phyloP scores from a whole-genome alignment of 2,797 vertebrate species.

The Myotis findleyi region DNA sequence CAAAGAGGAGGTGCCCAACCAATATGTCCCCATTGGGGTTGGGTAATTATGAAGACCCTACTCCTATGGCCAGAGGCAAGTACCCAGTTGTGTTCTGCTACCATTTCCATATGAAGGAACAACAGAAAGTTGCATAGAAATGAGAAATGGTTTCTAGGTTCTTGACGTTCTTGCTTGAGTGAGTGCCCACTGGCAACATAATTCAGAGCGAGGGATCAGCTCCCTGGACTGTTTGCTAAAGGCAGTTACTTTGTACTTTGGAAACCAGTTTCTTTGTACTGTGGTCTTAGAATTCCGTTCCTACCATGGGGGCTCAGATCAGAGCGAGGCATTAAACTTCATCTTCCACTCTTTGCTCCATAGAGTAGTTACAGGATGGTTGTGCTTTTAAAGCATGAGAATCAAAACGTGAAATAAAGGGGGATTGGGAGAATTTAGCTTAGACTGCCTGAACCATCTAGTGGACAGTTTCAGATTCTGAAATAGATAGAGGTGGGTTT shows the following conservation, averaged over 20 bases:
- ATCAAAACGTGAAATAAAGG: background rate
- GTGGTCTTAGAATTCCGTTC: background rate
- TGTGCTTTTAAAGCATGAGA: background rate
- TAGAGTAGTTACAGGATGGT: background rate
- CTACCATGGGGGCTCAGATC: background rate
- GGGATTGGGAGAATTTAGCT: background rate
- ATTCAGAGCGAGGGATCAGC: background rate
- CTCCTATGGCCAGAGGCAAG: background rate
- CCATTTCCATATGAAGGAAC: background rate
- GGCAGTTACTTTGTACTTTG: background rate
- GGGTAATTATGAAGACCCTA: background rate
- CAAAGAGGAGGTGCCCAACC: background rate
- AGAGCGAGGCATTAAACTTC: background rate
- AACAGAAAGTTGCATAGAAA: background rate
- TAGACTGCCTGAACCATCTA: background rate
- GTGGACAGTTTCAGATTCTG: slow-evolving; percentile 33
- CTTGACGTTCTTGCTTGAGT: background rate
- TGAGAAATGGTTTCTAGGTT: background rate
- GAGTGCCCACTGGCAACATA: background rate
- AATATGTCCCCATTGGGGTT: background rate
- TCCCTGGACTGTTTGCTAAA: background rate
- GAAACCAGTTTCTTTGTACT: background rate
- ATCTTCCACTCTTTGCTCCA: background rate
- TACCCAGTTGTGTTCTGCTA: background rate
- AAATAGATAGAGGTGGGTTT: background rate